phyloP scores from a whole-genome alignment of 2,113 vertebrate genomes.

The Edolisoma coerulescens region DNA sequence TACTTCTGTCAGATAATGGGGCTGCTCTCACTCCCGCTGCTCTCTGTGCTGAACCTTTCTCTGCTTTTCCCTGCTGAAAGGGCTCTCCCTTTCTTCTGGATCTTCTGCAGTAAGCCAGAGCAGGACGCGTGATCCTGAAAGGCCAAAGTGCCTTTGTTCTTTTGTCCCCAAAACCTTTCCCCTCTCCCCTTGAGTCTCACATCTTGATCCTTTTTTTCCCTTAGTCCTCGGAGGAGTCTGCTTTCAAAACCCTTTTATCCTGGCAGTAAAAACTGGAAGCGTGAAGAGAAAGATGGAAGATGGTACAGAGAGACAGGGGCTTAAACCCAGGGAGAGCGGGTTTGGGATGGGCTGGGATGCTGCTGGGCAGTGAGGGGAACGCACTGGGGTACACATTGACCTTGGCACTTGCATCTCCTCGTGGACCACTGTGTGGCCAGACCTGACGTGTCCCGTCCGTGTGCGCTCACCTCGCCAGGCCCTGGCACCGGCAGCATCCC shows the following conservation, averaged over 20 bases:
- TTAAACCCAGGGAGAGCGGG: not conserved
- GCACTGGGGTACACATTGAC: rapidly evolving
- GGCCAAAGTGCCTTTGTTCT: constrained; percentile 30
- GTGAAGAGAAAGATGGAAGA: not conserved
- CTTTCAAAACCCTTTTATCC: constrained; percentile 37
- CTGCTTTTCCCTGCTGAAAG: constrained; percentile 30
- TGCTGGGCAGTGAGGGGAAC: rapidly evolving
- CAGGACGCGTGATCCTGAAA: constrained; percentile 25
- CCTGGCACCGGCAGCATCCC: not conserved
- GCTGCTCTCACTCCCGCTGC: constrained; percentile 32
- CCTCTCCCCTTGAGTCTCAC: constrained; percentile 25
- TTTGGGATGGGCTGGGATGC: not conserved
- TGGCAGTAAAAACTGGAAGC: not conserved
- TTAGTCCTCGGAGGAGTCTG: not conserved
- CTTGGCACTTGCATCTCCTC: not conserved
- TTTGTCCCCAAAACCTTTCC: constrained; percentile 53
- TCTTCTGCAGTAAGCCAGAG: constrained; percentile 39
- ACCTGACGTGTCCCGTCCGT: rapidly evolving
- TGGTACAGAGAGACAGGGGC: not conserved
- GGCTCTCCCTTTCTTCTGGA: constrained; percentile 40
- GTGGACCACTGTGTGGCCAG: not conserved
- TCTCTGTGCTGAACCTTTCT: constrained; percentile 43
- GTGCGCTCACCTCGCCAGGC: rapidly evolving
- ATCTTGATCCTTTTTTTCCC: constrained; percentile 28
- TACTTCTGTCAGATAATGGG: constrained; percentile 27